Evolutionary conservation across 1,140 invertebrate species (phyloP).

Genomic region (Drosophila eugracilis): DNA sequence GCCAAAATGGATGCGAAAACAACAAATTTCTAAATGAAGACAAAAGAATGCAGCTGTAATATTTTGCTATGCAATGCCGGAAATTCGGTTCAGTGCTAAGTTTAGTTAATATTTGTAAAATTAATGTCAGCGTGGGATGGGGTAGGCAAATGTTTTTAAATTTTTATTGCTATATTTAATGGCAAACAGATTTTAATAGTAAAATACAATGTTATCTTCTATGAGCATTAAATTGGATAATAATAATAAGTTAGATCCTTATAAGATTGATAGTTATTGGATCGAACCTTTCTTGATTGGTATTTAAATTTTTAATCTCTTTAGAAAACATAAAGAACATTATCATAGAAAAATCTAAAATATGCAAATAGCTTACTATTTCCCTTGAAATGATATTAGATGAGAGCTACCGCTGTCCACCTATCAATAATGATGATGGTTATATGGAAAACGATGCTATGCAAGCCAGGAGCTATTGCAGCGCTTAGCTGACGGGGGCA

Average conservation of each 20-base stretch:
- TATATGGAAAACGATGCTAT: conserved; percentile 14
- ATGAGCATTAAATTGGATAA: too few species aligned
- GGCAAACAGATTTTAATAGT: too few species aligned
- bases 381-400: conserved; percentile 11
- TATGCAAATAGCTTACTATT: too few species aligned
- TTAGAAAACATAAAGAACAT: too few species aligned
- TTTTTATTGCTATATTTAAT: too few species aligned
- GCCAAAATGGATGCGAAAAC: conserved; percentile 26
- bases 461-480: conserved; percentile 4
- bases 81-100: conserved; percentile 13
- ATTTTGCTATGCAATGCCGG: conserved; percentile 25
- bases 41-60: conserved; percentile 21
- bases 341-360: too few species aligned
- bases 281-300: too few species aligned
- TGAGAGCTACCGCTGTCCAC: neutral
- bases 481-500: conserved; percentile 17
- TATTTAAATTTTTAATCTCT: too few species aligned
- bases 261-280: too few species aligned
- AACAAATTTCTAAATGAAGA: conserved; percentile 6
- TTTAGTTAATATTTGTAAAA: conserved; percentile 2
- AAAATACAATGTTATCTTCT: too few species aligned
- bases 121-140: neutral
- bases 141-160: too few species aligned
- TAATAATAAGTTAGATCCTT: too few species aligned
- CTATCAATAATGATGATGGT: conserved; percentile 31